phyloP scores from a whole-genome alignment of 2,797 vertebrate species.

The Acanthis flammea region DNA sequence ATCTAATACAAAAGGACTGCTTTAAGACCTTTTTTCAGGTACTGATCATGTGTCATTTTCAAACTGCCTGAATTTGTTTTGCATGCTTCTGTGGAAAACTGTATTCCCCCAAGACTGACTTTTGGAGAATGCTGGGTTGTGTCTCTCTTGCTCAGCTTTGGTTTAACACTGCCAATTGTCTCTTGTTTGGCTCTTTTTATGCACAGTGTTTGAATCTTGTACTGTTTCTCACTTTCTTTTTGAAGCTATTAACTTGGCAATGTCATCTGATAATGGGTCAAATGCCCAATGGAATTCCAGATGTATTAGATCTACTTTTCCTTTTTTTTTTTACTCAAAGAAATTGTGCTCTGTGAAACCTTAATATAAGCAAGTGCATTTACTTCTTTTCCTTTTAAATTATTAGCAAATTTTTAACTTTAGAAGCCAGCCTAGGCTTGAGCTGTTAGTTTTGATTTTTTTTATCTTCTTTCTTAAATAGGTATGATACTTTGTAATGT shows the following conservation, averaged over 20 bases:
- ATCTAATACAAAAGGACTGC: neutral
- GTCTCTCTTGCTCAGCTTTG: neutral
- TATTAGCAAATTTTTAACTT: neutral
- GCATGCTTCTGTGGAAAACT: neutral
- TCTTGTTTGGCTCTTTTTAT: neutral
- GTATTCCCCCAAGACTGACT: neutral
- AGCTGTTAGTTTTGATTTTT: neutral
- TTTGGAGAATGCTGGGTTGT: neutral
- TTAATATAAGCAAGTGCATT: neutral
- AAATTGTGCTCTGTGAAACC: neutral
- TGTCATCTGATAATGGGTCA: neutral
- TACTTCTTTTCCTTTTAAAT: neutral
- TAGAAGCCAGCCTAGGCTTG: neutral
- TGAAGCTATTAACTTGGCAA: neutral
- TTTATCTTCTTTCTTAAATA: too few relatives aligned
- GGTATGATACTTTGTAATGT: too few relatives aligned
- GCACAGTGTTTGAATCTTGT: neutral
- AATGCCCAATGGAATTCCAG: neutral
- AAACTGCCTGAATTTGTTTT: neutral
- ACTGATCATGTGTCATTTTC: neutral
- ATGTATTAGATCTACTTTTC: neutral
- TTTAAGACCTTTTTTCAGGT: neutral
- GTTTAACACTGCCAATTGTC: neutral
- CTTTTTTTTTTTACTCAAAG: neutral
- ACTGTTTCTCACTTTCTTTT: neutral